Base-by-base conservation (phyloP, 2,113 vertebrate genomes). In the Festucalex cinctus region DNA sequence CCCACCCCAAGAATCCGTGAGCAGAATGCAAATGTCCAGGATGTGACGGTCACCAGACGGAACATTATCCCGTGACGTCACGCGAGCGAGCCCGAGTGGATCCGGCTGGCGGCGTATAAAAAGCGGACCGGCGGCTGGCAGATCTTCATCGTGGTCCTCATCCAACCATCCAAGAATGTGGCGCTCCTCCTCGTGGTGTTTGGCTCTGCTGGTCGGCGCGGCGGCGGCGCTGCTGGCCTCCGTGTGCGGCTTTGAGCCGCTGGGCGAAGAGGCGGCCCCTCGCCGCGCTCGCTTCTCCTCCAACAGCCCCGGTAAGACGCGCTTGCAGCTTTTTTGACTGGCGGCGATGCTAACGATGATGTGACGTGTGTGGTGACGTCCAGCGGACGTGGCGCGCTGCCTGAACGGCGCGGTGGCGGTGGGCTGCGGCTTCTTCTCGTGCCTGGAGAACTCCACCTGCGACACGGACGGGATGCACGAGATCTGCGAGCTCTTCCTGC, bases 401-500 rank as follows among this genome's bases (percentile, higher is more conserved):
- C 81, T 99, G 69, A 96, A 90, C 67, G 91, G 88, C 0, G 94
- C 96, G 0, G 90, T 97, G 13, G 91, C 94, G 14, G 96, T 96
- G 53, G 97, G 97, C 78, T 99, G 97, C 0, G 94, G 93, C 0
- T 94, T 95, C 68, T 98, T 98, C 67, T 96, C 94, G 20, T 99
- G 97, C 79, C 93, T 99, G 81, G 97, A 99, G 80, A 99, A 98
- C 87, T 95, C 95, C 2, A 98, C 96, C 24, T 99, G 97, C 1
- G 95, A 98, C 90, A 98, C 96, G 0, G 94, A 96, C 17, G 97
- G 97, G 12, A 94, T 98, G 94, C 95, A 94, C 0, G 95, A 98
- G 73, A 94, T 99, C 90, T 99, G 97, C 73, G 95, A 95, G 71
- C 92, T 94, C 73, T 98, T 99, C 89, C 89, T 98, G 9, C 94